Evolutionary conservation across 2,113 vertebrate species (phyloP).

Genomic region (Odontophorus gujanensis): DNA sequence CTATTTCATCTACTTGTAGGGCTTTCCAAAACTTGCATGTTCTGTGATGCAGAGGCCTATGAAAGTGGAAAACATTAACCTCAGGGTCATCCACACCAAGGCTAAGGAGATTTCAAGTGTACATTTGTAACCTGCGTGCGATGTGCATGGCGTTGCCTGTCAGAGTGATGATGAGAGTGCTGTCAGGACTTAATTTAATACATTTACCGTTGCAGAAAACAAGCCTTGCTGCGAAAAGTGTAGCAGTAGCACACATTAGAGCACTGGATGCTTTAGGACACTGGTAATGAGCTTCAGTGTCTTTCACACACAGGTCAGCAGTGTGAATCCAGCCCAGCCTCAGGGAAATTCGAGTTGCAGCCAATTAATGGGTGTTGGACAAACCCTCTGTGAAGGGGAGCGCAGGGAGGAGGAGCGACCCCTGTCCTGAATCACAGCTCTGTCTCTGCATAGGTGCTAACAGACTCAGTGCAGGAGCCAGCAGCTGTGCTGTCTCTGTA

Average conservation of each 20-base stretch:
- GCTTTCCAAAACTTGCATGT: neutral
- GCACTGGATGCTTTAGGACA: neutral
- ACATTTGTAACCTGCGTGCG: neutral
- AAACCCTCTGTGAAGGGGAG: neutral
- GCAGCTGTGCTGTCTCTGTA: neutral
- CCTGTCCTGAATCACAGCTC: neutral
- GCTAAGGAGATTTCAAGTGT: neutral
- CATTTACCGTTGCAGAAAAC: neutral
- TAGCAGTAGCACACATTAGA: neutral
- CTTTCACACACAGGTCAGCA: neutral
- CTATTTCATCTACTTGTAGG: rapidly evolving
- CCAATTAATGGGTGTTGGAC: neutral
- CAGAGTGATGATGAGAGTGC: rapidly evolving
- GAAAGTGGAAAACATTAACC: rapidly evolving
- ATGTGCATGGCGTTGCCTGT: neutral
- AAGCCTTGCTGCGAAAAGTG: neutral
- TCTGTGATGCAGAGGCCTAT: neutral
- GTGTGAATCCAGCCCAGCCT: neutral
- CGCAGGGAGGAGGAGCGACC: neutral
- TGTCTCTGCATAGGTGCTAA: rapidly evolving
- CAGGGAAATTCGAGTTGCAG: neutral
- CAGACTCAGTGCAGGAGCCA: rapidly evolving
- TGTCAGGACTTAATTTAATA: neutral
- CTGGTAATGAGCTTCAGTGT: neutral
- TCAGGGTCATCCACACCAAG: rapidly evolving